phyloP scores from a whole-genome alignment of 1,140 invertebrate genomes.

The Zaprionus gabonicus region DNA sequence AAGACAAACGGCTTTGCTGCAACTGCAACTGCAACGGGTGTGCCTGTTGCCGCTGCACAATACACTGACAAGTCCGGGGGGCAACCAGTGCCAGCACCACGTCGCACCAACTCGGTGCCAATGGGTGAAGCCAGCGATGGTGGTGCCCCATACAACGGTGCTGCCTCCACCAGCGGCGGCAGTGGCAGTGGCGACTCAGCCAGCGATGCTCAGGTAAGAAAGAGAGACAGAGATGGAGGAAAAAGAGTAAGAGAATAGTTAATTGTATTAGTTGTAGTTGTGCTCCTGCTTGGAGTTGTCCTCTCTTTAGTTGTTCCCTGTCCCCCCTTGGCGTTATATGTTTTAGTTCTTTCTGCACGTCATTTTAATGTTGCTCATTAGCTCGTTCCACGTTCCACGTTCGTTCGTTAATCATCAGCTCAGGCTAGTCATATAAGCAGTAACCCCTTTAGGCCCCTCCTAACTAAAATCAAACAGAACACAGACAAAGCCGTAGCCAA shows the following conservation, averaged over 20 bases:
- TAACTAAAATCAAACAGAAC: slow-evolving; percentile 1
- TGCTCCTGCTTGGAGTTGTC: slow-evolving; percentile 29
- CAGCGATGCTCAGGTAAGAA: slow-evolving; percentile 72
- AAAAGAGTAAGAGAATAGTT: neutral
- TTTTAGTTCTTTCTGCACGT: slow-evolving; percentile 64
- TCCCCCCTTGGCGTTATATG: neutral
- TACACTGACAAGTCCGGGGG: slow-evolving; percentile 74
- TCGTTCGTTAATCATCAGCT: slow-evolving; percentile 53
- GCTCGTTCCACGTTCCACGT: slow-evolving; percentile 46
- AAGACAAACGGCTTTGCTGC: slow-evolving; percentile 69
- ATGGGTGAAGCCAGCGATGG: slow-evolving; percentile 68
- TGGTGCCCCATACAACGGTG: slow-evolving; percentile 50
- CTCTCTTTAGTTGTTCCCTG: slow-evolving; percentile 11
- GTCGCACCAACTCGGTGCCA: slow-evolving; percentile 81
- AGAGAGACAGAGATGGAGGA: neutral
- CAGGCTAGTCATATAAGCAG: slow-evolving; percentile 49
- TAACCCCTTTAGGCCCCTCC: slow-evolving; percentile 22
- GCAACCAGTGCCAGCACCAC: slow-evolving; percentile 85
- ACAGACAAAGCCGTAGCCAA: neutral
- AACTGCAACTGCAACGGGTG: slow-evolving; percentile 65
- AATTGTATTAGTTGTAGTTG: slow-evolving; percentile 25
- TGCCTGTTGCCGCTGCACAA: slow-evolving; percentile 72
- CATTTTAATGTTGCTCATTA: slow-evolving; percentile 74
- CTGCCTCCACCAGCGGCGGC: slow-evolving; percentile 58
- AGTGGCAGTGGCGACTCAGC: slow-evolving; percentile 62